Conservation (phyloP, 1,140 invertebrate genomes). For the Cataglyphis hispanica region DNA sequence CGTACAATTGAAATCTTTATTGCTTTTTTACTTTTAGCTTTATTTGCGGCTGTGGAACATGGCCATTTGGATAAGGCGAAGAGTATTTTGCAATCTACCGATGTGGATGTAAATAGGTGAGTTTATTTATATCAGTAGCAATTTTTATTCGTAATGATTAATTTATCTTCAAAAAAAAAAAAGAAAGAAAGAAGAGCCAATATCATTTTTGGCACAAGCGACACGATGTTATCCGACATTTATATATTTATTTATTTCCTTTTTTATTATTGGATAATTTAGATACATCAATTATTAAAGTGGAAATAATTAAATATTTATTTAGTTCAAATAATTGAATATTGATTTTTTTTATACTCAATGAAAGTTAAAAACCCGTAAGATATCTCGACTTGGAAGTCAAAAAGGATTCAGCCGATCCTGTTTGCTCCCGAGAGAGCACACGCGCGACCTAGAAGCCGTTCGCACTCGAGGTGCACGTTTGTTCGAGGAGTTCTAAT, state of each 20-base stretch:
- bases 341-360: background rate
- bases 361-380: background rate
- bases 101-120: conserved; percentile 97
- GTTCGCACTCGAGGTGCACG: conserved; percentile 10
- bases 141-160: background rate
- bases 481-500: conserved; percentile 48
- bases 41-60: conserved; percentile 93
- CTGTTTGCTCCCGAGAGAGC: background rate
- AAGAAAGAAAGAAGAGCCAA: too few species aligned
- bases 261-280: background rate
- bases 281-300: background rate
- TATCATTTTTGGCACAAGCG: background rate
- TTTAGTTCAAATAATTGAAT: background rate
- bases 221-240: background rate
- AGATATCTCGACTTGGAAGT: background rate
- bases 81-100: conserved; percentile 95
- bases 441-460: conserved; percentile 20
- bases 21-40: conserved; percentile 76
- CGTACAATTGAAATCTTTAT: background rate
- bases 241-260: background rate
- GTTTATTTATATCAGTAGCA: conserved; percentile 46
- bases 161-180: background rate
- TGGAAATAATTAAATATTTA: background rate
- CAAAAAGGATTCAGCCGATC: background rate
- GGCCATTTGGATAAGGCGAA: conserved; percentile 96